Base-by-base conservation (phyloP, 2,888 invertebrate genomes). In the Zele albiditarsus region DNA sequence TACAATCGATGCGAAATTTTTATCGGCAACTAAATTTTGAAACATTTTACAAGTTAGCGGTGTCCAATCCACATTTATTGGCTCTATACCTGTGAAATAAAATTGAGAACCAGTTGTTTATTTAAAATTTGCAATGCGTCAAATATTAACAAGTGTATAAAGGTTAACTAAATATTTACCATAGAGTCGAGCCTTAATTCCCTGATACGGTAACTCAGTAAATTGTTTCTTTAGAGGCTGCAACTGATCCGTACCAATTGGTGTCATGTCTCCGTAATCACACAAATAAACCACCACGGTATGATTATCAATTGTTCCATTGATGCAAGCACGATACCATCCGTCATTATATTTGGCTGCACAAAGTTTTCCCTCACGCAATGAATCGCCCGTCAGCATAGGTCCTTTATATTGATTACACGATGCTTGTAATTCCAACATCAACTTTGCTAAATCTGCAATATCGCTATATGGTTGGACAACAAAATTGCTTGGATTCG, bases 401-500 rank as follows among this genome's bases (percentile, higher is more conserved):
- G 85, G 90, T 78, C 91, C 91, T 0, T 90, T 84, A 75, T 92
- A 86, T 77, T 91, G 91, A 1, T 91, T 90, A 83, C 94, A 95
- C 79, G 91, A 91, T 0, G 88, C 86, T 88, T 95, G 94, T 74
- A 95, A 87, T 0, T 92, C 87, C n/a, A 90, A 86, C 95, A 95
- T 95, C 91, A 95, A 73, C 66, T 23, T 23, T 23, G 27, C 38
- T n/a, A 31, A 53, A 1, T 16, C 6, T 38, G 25, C 8, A n/a
- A 63, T 75, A 33, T 77, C 77, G 0, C 80, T 75, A 14, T 80
- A 80, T 0, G 89, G 88, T 69, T 88, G 89, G 65, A 94, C 93
- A 60, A 93, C 92, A 83, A 95, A 94, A 89, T 94, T 93, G 88
- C 92, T 92, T 0, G 96, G 96, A 91, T 93, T 94, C 3, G 95